Evolutionary conservation across 2,888 invertebrate species (phyloP), one percentile per base, ranked within the genome.

Genomic region (Drosophila lacicola): DNA sequence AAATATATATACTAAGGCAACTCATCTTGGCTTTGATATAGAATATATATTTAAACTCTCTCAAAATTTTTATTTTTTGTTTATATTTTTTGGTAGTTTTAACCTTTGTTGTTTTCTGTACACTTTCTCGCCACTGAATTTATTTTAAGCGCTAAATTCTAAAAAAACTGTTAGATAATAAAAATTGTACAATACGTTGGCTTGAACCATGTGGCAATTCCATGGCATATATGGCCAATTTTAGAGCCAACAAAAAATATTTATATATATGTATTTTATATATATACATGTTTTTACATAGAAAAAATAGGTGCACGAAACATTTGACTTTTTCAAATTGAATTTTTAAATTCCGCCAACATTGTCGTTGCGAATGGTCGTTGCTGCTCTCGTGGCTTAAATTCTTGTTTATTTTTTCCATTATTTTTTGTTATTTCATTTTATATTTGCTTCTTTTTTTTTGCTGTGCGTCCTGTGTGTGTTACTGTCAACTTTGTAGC

Each of bases 291-390:
- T 44, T 42, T 50, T 11, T 6, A 14, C 19, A 19, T 34, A 8
- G 9, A n/a, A 72, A 65, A 57, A 53, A 55, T 45, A 71, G 53
- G 66, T 66, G 63, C 42, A 13, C 4, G 25, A 61, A 57, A 47
- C 42, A 39, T 55, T 71, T 61, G 19, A 29, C 57, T 63, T 81
- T 80, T 84, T 53, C 17, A 75, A 87, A 87, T 84, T 83, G 82
- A 78, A 84, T 82, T 82, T 87, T 87, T 67, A 81, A 87, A 87
- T 84, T 72, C 61, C 11, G 44, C 63, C 39, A 65, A 57, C 57
- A 71, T 62, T 80, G 68, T 63, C 42, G 39, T 17, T 17, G 58
- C 36, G 25, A 57, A 54, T 39, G 41, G 49, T 61, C 14, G 36
- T 56, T 53, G 46, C 49, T 53, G 39, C 39, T 63, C 51, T 60